Evolutionary conservation across 2,888 invertebrate genomes (phyloP).

Genomic region (Melieria omissa): DNA sequence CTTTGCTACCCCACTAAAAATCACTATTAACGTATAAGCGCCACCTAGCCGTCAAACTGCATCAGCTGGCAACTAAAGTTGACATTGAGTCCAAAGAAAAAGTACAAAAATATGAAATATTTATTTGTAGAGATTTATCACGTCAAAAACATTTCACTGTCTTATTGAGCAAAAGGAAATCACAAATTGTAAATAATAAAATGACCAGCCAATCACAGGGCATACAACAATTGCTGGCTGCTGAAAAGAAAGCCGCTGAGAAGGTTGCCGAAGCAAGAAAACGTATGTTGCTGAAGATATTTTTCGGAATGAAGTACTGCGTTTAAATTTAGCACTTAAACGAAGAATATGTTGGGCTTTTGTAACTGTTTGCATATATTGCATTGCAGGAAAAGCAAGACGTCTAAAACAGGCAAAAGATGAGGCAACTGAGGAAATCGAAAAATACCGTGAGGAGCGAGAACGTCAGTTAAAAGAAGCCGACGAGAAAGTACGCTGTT

Average conservation of each 20-base stretch:
- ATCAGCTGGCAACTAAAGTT: too few species aligned
- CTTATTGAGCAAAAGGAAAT: not conserved
- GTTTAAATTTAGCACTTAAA: not conserved
- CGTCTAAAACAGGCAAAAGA: conserved; percentile 30
- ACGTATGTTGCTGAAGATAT: conserved; percentile 14
- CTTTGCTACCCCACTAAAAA: too few species aligned
- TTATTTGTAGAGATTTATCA: conserved; percentile 11
- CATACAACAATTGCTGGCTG: conserved; percentile 24
- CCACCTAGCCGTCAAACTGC: too few species aligned
- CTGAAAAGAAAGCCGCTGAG: conserved; percentile 28
- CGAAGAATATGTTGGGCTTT: too few species aligned
- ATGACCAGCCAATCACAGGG: conserved; percentile 27
- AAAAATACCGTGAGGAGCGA: conserved; percentile 24
- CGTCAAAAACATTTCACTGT: conserved; percentile 5
- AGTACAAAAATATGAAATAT: not conserved
- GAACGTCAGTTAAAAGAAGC: conserved; percentile 24
- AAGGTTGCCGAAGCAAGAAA: conserved; percentile 28
- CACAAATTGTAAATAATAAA: not conserved
- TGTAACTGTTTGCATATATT: too few species aligned
- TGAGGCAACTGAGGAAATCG: conserved; percentile 29
- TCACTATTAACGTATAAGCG: too few species aligned
- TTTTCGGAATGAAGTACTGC: not conserved
- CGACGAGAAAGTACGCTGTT: conserved; percentile 15
- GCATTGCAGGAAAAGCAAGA: conserved; percentile 20
- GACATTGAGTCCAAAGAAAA: too few species aligned